Evolutionary conservation across 2,113 vertebrate species (phyloP), one percentile per base, ranked within the genome.

Genomic region (Tragelaphus scriptus): DNA sequence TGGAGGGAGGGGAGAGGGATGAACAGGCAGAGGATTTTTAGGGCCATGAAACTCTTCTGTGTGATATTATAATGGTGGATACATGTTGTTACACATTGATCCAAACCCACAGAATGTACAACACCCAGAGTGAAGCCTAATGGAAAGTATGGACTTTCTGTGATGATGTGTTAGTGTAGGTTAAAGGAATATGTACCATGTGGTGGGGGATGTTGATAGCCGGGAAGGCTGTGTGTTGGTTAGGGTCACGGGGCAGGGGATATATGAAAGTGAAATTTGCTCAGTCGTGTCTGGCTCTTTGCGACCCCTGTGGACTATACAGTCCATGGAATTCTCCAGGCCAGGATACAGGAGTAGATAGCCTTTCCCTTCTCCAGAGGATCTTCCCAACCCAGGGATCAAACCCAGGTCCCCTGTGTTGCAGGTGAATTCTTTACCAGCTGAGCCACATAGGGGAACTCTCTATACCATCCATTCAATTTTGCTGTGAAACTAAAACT

Each of bases 81-180:
- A 16, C 13, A 2, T 44, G 7, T 28, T 61, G 53, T 55, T 6
- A n/a, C 2, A 63, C 16, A 15, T 11, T 28, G 40, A 36, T 51
- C 55, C 68, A 85, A n/a, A 28, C 58, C 40, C 56, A 36, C 4
- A 23, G 13, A 44, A n/a, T 3, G 15, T 1, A 6, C 68, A 65
- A 1, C 53, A 28, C 13, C 36, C 11, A 49, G 21, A 55, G 32
- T 10, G 79, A 51, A 26, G 19, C 21, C 32, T 17, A 3, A 14
- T 1, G 26, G 3, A 3, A 53, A 44, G 8, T 11, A 7, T 7
- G 58, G 53, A 61, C 44, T 32, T 32, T 13, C 19, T 17, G 71
- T 47, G 59, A 49, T 0, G 21, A 23, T 0, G 4, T 17, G 16
- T 82, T 44, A 3, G 0, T 2, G 21, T 0, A n/a, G 56, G 23